Conservation (phyloP, 92 coral and sea anemone species). For the Epizoanthus stellaris region DNA sequence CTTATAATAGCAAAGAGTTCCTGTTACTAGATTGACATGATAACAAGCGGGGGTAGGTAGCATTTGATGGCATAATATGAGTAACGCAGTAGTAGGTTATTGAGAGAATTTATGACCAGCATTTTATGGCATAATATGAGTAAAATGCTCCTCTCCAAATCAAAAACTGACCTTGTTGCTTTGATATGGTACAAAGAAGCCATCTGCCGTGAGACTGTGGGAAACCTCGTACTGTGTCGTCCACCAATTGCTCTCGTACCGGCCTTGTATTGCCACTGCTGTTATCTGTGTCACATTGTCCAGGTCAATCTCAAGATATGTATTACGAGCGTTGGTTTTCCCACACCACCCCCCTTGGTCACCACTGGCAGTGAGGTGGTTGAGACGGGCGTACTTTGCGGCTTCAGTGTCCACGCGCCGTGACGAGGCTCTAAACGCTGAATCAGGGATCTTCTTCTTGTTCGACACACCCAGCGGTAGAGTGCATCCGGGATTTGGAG, state of each 20-base stretch:
- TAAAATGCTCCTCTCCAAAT: too few species aligned
- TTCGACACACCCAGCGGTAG: constrained; percentile 31
- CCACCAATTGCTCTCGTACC: constrained; percentile 39
- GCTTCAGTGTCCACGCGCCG: constrained; percentile 9
- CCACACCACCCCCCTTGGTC: constrained; percentile 43
- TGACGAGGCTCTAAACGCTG: constrained; percentile 30
- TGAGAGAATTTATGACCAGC: too few species aligned
- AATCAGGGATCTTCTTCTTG: constrained; percentile 16
- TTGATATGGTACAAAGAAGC: constrained; percentile 24
- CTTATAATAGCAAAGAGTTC: too few species aligned
- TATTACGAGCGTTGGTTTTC: neutral
- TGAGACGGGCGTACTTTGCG: constrained; percentile 40
- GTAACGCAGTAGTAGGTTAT: too few species aligned
- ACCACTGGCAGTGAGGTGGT: constrained; percentile 22
- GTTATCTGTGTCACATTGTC: constrained; percentile 30
- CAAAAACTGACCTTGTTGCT: constrained; percentile 19
- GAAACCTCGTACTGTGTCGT: constrained; percentile 24
- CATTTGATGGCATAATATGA: too few species aligned
- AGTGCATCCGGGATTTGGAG: constrained; percentile 41
- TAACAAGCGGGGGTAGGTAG: too few species aligned
- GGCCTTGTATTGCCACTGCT: constrained; percentile 29
- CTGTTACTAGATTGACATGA: too few species aligned
- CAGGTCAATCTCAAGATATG: constrained; percentile 32
- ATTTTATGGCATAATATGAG: too few species aligned
- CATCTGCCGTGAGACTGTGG: constrained; percentile 19